Evolutionary conservation across 53 echinoderm and acorn worm genomes (phyloP), one percentile per base, ranked within the genome.

Genomic region (Hippasteria phrygiana): DNA sequence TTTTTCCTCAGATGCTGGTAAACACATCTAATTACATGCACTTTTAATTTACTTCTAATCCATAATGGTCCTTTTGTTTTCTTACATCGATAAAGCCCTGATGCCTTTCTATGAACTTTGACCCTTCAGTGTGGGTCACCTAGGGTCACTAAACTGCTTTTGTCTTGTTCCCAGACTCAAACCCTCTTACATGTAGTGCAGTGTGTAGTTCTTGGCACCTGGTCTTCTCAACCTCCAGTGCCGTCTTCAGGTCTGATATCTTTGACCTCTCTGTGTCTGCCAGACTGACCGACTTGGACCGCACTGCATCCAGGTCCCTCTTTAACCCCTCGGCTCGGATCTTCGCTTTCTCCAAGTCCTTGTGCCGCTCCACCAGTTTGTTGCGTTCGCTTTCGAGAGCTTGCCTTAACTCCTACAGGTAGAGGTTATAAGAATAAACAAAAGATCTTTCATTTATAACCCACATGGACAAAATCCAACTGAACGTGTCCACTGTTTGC

Each of bases 211-310:
- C 95, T 73, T 97, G 93, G 37, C 92, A 94, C n/a, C 95, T 33
- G 6, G 98, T 89, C 88, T 89, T 95, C 88, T 98, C 98, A 22
- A 98, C 93, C 0, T 98, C 98, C 46, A 98, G 84, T 28, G 93
- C 78, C 43, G 93, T 92, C 88, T 94, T 94, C 24, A 98, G 77
- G 46, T 98, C 98, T 0, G 90, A 76, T 18, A 89, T 64, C 91
- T 90, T 94, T 18, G 93, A 55, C 70, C 87, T 80, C 83, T 98
- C 95, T 17, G 94, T 88, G 72, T 81, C 91, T 85, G 83, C 89
- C 50, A 88, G 89, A 37, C 66, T 94, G 45, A 80, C 56, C n/a
- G 87, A 88, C 79, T 96, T 85, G 14, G 87, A 73, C 24, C 78
- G 72, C 65, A 89, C 93, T 31, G 88, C 50, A 38, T 95, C 94